A percentile compares a stretch with the other conserved stretches of the same genome.
phyloP scores from a whole-genome alignment of 2,797 vertebrate species.

The Acrocephalus scirpaceus region DNA sequence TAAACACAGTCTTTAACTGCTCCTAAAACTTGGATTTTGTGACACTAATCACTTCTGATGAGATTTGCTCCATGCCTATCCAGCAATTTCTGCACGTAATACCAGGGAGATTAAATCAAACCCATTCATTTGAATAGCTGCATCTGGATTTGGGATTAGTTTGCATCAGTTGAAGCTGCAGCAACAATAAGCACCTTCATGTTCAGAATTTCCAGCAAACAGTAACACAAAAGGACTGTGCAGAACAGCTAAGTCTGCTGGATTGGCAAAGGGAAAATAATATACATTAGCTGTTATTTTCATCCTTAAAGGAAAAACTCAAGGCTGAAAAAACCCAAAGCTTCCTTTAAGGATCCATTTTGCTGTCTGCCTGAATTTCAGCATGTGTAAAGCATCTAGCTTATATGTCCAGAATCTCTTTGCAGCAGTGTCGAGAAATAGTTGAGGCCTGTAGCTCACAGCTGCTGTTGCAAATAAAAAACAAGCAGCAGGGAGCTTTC shows the following conservation, averaged over 20 bases:
- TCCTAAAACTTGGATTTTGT: neutral
- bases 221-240: neutral
- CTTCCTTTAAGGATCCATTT: neutral
- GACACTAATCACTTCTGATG: neutral
- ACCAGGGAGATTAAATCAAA: conserved; percentile 45
- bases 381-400: neutral
- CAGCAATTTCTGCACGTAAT: neutral
- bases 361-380: neutral
- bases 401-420: neutral
- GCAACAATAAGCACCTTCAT: neutral
- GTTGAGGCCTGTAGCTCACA: neutral
- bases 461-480: neutral
- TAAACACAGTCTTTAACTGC: neutral
- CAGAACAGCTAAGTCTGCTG: neutral
- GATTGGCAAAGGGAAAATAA: neutral
- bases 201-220: neutral
- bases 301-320: neutral
- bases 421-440: neutral
- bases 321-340: neutral
- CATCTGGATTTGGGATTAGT: conserved; percentile 43
- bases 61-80: neutral
- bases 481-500: neutral
- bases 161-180: neutral
- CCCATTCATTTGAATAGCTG: neutral
- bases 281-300: neutral